Conservation (phyloP, 2,888 invertebrate genomes). For the Bellardia bayeri region DNA sequence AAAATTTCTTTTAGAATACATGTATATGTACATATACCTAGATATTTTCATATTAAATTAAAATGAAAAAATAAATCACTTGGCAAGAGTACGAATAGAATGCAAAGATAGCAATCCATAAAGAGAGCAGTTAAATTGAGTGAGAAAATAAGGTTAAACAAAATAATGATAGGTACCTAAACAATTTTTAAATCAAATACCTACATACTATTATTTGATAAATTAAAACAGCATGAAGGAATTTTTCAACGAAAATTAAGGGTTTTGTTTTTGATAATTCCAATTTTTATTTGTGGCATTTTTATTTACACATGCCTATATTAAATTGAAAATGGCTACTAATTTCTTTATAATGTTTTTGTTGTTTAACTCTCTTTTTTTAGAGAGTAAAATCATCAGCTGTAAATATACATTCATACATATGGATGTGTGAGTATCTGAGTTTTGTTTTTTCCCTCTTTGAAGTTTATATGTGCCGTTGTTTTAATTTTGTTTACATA, state of each 20-base stretch:
- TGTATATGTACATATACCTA: too few relatives aligned
- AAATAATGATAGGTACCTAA: too few relatives aligned
- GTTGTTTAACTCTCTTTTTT: constrained; percentile 11
- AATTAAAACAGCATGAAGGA: neutral
- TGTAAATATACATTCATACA: constrained; percentile 30
- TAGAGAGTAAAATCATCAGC: constrained; percentile 20
- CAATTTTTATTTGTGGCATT: neutral
- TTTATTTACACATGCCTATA: neutral
- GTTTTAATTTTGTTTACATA: constrained; percentile 30
- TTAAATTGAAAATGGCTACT: constrained; percentile 46
- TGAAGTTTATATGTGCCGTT: constrained; percentile 16
- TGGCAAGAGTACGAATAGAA: neutral
- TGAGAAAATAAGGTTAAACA: neutral
- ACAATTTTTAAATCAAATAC: neutral
- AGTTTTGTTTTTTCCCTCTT: constrained; percentile 12
- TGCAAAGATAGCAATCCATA: neutral
- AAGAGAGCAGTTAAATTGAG: constrained; percentile 1
- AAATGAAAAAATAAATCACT: neutral
- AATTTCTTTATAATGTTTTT: constrained; percentile 21
- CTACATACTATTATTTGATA: neutral
- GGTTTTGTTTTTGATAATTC: neutral
- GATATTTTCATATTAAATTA: neutral
- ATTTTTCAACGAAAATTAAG: neutral
- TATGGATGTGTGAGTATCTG: neutral
- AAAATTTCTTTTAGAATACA: neutral